Conservation (phyloP, 1,140 invertebrate genomes). For the Halictus rubicundus region DNA sequence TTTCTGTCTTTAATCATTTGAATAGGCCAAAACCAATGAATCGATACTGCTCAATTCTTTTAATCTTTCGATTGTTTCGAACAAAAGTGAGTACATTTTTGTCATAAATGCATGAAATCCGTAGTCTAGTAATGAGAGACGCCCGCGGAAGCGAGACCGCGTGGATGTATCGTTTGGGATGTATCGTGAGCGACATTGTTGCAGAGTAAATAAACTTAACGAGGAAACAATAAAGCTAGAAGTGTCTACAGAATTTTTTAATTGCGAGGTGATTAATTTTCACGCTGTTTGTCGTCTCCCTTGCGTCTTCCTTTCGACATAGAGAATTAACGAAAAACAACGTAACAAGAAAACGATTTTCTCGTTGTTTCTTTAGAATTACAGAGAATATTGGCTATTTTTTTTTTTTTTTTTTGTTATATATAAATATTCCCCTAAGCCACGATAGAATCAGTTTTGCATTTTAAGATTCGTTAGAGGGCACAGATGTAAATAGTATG, state of each 20-base stretch:
- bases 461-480: not conserved
- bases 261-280: conserved; percentile 19
- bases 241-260: not conserved
- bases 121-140: not conserved
- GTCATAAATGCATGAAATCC: too few species aligned
- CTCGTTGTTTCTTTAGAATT: not conserved
- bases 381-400: not conserved
- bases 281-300: not conserved
- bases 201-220: not conserved
- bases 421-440: too few species aligned
- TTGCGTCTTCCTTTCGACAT: conserved; percentile 19
- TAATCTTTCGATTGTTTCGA: too few species aligned
- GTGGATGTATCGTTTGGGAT: conserved; percentile 17
- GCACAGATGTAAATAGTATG: not conserved
- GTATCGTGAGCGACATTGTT: not conserved
- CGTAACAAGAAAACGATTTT: not conserved
- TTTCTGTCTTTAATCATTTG: too few species aligned
- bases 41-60: too few species aligned
- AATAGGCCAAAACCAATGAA: too few species aligned
- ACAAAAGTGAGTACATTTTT: too few species aligned
- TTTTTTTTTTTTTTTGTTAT: too few species aligned
- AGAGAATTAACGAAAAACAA: not conserved
- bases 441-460: not conserved
- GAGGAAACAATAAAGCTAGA: not conserved
- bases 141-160: not conserved